phyloP scores from a whole-genome alignment of 2,113 vertebrate species.

The Hippolais icterina region DNA sequence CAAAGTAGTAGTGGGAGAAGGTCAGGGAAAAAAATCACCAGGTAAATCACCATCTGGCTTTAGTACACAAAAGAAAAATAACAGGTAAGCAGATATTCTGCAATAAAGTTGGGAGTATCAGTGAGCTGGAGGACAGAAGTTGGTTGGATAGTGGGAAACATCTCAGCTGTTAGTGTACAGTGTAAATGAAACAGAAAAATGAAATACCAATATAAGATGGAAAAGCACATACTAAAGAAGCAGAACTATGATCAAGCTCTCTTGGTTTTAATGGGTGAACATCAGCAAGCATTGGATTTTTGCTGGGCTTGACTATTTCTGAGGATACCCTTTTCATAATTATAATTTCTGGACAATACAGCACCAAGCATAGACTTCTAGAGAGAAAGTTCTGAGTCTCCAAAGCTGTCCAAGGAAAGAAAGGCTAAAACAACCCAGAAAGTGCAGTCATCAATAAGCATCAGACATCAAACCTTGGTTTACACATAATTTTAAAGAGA shows the following conservation, averaged over 20 bases:
- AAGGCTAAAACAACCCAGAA: neutral
- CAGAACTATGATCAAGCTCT: neutral
- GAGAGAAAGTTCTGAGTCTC: neutral
- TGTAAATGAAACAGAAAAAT: neutral
- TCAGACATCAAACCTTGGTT: neutral
- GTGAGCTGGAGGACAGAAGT: neutral
- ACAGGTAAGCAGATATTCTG: neutral
- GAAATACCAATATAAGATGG: fast-evolving
- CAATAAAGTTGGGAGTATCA: neutral
- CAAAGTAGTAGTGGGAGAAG: neutral
- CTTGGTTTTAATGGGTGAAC: neutral
- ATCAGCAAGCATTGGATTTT: neutral
- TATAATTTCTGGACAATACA: neutral
- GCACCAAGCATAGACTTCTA: neutral
- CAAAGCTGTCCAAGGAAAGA: neutral
- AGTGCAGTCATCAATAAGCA: neutral
- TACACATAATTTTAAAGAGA: neutral
- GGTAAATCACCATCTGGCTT: neutral
- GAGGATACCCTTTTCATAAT: neutral
- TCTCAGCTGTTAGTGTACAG: neutral
- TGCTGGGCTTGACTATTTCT: neutral
- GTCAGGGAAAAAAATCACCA: neutral
- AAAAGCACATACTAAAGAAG: neutral
- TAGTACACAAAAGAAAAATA: neutral
- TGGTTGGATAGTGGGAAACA: neutral